These are phyloP conservation scores for Parasteatoda lunata DNA, from an alignment of 2,888 invertebrate species.

Conservation along the genomic window DNA sequence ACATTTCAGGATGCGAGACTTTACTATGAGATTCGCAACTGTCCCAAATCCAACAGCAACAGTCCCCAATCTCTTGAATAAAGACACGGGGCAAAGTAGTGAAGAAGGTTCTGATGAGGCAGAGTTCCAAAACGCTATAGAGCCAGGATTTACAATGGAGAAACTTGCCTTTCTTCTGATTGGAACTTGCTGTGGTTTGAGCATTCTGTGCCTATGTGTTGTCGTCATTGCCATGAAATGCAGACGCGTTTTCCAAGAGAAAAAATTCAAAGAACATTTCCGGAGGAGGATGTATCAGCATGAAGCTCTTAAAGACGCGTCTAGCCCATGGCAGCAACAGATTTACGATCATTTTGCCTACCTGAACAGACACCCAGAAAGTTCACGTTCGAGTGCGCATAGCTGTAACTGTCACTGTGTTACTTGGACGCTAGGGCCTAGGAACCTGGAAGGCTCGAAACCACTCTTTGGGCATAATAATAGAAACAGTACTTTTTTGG, in stretches of 20 bases:
- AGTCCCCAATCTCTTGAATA: background rate
- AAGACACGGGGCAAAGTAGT: constrained; percentile 7
- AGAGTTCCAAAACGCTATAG: constrained; percentile 16
- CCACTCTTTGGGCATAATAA: background rate
- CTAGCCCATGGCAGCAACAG: constrained; percentile 49
- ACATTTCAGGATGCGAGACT: constrained; percentile 45
- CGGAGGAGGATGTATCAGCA: background rate
- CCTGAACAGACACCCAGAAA: constrained; percentile 30
- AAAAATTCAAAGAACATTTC: constrained; percentile 38
- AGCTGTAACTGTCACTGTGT: constrained; percentile 62
- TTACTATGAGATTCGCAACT: constrained; percentile 50
- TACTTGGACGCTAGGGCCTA: constrained; percentile 53
- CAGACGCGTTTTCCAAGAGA: constrained; percentile 29
- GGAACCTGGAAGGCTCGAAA: constrained; percentile 37
- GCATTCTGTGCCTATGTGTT: constrained; percentile 54
- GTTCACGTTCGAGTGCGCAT: constrained; percentile 34
- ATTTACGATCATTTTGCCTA: constrained; percentile 52
- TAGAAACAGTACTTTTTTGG: constrained; percentile 37
- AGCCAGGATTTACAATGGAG: constrained; percentile 61
- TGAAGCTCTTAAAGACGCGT: background rate
- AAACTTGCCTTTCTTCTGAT: constrained; percentile 59
- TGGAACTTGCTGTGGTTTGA: constrained; percentile 60
- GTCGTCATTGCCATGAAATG: constrained; percentile 60
- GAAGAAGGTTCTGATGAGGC: constrained; percentile 30
- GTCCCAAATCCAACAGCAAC: constrained; percentile 6